These are phyloP conservation scores for human DNA, from an alignment of 2,113 vertebrate genomes.

Conservation along the genomic window GRCh38 chr11:69313001-69313500, in stretches of 20 bases:
- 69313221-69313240: constrained; percentile 91
- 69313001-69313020: not conserved
- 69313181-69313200: not conserved
- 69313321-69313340: constrained; percentile 88
- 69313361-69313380: not conserved
- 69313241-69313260: constrained; percentile 85
- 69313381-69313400: not conserved
- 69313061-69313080: not conserved
- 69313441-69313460: not conserved
- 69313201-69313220: constrained; percentile 83
- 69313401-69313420: not conserved
- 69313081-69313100: no score
- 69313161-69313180: not conserved
- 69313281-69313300: constrained; percentile 92
- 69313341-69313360: not conserved
- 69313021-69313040: not conserved
- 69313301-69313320: constrained; percentile 93
- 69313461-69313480: not conserved
- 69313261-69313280: constrained; percentile 89
- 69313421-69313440: not conserved
- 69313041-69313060: fast-evolving
- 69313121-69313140: not conserved
- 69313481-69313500: not conserved
- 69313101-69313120: not conserved
- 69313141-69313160: not conserved